Evolutionary conservation across 1,140 invertebrate genomes (phyloP).

Genomic region (Ruditapes philippinarum): DNA sequence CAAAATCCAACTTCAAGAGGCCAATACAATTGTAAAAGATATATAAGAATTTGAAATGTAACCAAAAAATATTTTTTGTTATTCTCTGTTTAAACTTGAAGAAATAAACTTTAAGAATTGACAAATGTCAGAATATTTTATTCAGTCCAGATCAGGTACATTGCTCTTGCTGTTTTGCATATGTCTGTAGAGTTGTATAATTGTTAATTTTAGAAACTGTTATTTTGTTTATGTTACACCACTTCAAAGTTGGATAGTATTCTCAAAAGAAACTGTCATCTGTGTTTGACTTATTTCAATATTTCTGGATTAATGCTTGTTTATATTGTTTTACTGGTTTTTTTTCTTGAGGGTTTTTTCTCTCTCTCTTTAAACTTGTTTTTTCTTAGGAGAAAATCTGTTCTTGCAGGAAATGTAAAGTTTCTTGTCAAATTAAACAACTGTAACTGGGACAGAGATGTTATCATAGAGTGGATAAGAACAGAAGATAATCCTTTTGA

Average conservation of each 20-base stretch:
- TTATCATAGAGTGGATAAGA: no score
- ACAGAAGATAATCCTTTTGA: no score
- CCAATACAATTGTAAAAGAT: slow-evolving; percentile 8
- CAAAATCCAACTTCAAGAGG: slow-evolving; percentile 24
- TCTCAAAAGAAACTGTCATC: background rate
- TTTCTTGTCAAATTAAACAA: no score
- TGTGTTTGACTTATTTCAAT: no score
- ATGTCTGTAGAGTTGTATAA: background rate
- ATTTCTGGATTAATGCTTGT: no score
- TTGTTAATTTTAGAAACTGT: slow-evolving; percentile 17
- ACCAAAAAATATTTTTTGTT: slow-evolving; percentile 13
- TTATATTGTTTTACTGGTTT: no score
- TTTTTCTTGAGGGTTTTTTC: no score
- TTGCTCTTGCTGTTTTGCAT: background rate
- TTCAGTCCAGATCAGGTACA: background rate
- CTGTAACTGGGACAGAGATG: no score
- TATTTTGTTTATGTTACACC: background rate
- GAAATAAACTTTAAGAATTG: background rate
- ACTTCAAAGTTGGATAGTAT: background rate
- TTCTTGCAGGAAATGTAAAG: no score
- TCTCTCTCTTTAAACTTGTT: no score
- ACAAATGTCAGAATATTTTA: slow-evolving; percentile 12
- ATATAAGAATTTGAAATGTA: slow-evolving; percentile 37
- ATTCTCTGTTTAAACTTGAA: slow-evolving; percentile 19
- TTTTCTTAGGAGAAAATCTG: no score